A percentile compares a stretch with the other conserved stretches of the same genome.
phyloP scores from a whole-genome alignment of 1,140 invertebrate species.

The Diabrotica virgifera region DNA sequence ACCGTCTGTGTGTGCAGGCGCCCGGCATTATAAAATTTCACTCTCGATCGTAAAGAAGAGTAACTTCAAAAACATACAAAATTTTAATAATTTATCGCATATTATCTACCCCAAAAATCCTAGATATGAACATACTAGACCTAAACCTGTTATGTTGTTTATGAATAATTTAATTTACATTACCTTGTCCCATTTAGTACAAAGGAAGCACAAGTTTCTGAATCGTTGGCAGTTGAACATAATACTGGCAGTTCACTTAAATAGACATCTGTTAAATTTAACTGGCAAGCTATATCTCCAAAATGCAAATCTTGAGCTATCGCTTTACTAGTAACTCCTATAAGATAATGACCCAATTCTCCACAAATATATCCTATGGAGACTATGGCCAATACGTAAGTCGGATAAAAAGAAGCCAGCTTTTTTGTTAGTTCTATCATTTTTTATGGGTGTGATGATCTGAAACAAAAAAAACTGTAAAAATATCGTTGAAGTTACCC shows the following conservation, averaged over 20 bases:
- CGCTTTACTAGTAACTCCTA: constrained; percentile 82
- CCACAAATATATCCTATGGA: constrained; percentile 79
- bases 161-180: no score
- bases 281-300: constrained; percentile 82
- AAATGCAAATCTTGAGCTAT: constrained; percentile 82
- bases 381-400: constrained; percentile 73
- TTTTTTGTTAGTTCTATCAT: constrained; percentile 50
- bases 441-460: constrained; percentile 1
- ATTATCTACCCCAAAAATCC: no score
- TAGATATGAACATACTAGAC: no score
- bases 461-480: constrained; percentile 8
- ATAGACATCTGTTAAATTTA: constrained; percentile 61
- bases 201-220: constrained; percentile 61
- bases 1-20: no score
- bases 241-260: constrained; percentile 59
- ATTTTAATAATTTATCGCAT: no score
- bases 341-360: constrained; percentile 83
- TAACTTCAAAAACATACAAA: no score
- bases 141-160: no score
- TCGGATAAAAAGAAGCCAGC: constrained; percentile 66
- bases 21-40: no score
- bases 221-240: constrained; percentile 63
- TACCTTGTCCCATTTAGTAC: constrained; percentile 61
- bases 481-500: neutral
- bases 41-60: no score